These are phyloP conservation scores for Trichechus manatus DNA, from an alignment of 2,113 vertebrate species.

Conservation along the genomic window DNA sequence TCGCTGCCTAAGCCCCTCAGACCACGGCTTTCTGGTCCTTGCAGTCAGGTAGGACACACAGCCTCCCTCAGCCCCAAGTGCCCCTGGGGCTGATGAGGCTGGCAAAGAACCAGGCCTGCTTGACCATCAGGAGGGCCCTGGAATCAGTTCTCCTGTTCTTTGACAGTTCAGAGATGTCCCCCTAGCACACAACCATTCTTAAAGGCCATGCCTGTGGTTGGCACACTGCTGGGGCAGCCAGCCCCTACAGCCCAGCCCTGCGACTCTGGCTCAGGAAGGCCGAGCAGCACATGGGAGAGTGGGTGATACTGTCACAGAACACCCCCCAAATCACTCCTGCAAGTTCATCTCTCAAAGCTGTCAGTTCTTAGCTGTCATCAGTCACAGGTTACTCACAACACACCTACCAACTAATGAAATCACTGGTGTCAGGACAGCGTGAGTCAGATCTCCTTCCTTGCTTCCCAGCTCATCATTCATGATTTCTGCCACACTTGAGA, in stretches of 20 bases:
- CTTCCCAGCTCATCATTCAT: not conserved
- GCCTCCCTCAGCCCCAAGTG: not conserved
- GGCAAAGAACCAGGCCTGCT: not conserved
- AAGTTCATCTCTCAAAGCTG: not conserved
- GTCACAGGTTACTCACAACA: not conserved
- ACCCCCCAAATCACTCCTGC: not conserved
- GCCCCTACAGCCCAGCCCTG: not conserved
- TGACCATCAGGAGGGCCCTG: not conserved
- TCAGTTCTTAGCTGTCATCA: not conserved
- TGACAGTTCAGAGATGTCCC: not conserved
- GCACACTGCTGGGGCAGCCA: not conserved
- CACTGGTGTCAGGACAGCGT: not conserved
- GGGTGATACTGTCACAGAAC: accelerated
- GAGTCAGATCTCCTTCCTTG: accelerated
- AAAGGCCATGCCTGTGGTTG: not conserved
- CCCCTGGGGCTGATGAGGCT: not conserved
- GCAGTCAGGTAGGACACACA: not conserved
- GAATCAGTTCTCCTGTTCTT: not conserved
- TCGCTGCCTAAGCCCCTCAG: not conserved
- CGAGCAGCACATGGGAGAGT: not conserved
- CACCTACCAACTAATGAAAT: not conserved
- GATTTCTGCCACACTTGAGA: not conserved
- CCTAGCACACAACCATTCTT: not conserved
- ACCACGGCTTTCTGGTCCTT: not conserved
- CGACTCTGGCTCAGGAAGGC: accelerated